Evolutionary conservation across 2,888 invertebrate genomes (phyloP), one percentile per base, ranked within the genome.

Genomic region (Trichogramma evanescens): DNA sequence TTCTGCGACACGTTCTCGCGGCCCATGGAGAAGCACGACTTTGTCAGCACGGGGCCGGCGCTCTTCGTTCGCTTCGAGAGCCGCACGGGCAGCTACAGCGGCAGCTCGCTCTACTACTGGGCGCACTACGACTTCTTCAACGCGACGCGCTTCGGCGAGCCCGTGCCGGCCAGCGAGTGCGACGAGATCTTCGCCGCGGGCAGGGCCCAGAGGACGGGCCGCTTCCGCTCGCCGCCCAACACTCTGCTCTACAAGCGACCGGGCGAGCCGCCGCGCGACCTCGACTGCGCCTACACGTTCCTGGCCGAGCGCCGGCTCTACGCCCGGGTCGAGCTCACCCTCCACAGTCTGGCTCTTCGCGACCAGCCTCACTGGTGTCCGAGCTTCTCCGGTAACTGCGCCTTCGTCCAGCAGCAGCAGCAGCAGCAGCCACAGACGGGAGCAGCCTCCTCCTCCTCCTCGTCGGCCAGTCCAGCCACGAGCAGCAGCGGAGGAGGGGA

Each of bases 41-140:
- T 94, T 68, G 91, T 94, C 0, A 93, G 93, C 0, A 91, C 90
- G 0, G 89, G 91, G 6, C 91, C 90, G 67, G 87, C 93, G 0
- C 83, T 94, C 69, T 93, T 89, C 71, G 93, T 94, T 0, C 83
- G 92, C 65, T 93, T 93, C 74, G 92, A 93, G 71, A 93, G 93
- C 78, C 92, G 92, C 75, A 93, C 93, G 2, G 94, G 95, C 38
- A 93, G 93, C 66, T 93, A 94, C 70, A 92, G 93, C 63, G 94
- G 93, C 0, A 93, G 93, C n/a, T 93, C 93, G 0, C 81, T 95
- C 9, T 93, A 94, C 78, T 94, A 93, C 75, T 93, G 93, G 93
- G 93, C 93, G 0, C 93, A 93, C 74, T 94, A 93, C 72, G 93
- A 94, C 73, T 94, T 93, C 81, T 94, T 93, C 80, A 93, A 94